phyloP scores from a whole-genome alignment of 2,797 vertebrate species.

The Oryzias sinensis region DNA sequence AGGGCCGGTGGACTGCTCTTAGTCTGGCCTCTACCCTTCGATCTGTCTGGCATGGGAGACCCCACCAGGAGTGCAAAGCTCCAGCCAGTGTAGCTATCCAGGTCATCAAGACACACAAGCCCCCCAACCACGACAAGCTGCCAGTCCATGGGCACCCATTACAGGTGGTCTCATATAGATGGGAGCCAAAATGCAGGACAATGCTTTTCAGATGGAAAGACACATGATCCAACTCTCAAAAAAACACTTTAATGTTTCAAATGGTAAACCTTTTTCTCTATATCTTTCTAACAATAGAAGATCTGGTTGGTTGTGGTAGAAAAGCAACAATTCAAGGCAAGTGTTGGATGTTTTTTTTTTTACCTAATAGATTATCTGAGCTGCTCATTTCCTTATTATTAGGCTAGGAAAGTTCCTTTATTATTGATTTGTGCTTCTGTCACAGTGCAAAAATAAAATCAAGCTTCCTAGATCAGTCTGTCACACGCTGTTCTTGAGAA shows the following conservation, averaged over 20 bases:
- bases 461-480: neutral
- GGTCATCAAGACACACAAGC: too few species aligned
- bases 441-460: neutral
- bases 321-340: slow-evolving; percentile 69
- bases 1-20: too few species aligned
- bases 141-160: too few species aligned
- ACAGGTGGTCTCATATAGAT: too few species aligned
- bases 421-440: neutral
- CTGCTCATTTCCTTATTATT: slow-evolving; percentile 9
- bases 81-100: too few species aligned
- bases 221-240: too few species aligned
- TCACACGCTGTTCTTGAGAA: neutral
- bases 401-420: neutral
- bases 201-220: too few species aligned
- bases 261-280: slow-evolving; percentile 27
- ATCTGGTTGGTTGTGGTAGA: slow-evolving; percentile 24
- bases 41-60: too few species aligned
- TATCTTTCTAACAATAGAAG: slow-evolving; percentile 41
- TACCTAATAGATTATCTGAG: neutral
- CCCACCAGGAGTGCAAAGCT: too few species aligned
- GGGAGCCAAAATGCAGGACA: too few species aligned
- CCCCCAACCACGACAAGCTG: too few species aligned
- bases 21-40: too few species aligned
- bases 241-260: slow-evolving; percentile 11
- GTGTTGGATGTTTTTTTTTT: slow-evolving; percentile 38